Base-by-base conservation (phyloP, 2,113 vertebrate genomes). In the Etheostoma cragini region DNA sequence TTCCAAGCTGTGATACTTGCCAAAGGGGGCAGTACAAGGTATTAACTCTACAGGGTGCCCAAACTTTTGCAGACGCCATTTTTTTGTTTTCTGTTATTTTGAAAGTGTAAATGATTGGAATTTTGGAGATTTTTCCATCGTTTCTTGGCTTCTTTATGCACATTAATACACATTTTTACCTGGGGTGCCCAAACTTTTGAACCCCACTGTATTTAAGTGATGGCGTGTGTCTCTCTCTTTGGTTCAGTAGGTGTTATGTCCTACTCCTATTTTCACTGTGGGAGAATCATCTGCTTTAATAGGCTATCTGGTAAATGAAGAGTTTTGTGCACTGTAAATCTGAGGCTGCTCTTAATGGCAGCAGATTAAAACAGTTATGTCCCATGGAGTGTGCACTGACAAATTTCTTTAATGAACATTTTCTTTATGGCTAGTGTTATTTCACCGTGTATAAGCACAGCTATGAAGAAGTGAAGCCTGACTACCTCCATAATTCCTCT, bases 371-470 rank as follows among this genome's bases (percentile, higher is more conserved):
- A 93, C 94, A 79, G 92, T 94, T 94, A 94, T 94, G 92, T 94
- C 92, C 94, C 87, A 88, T 85, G 91, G 91, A 91, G 89, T 91
- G 87, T 94, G 92, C 92, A 79, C 90, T 93, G 94, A 94, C 94
- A 95, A 94, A 95, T 95, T 94, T 85, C 87, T 94, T 92, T 95
- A 94, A 95, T 95, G 91, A 95, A 94, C 90, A 87, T 88, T 91
- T 92, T 91, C 91, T 95, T 96, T 94, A 94, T 91, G 90, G 78
- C 81, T 62, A 62, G 86, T 91, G 92, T 94, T 94, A 93, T 92
- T 90, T 92, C 90, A 92, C 89, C 83, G 82, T 90, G 90, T 92
- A 86, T 89, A 90, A 93, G 88, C 90, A 72, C 84, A 81, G 87
- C 87, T 78, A 82, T 70, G 72, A 89, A 88, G 72, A 84, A 88